phyloP scores from a whole-genome alignment of 2,113 vertebrate species.

The Forbesichthys papilliferus region DNA sequence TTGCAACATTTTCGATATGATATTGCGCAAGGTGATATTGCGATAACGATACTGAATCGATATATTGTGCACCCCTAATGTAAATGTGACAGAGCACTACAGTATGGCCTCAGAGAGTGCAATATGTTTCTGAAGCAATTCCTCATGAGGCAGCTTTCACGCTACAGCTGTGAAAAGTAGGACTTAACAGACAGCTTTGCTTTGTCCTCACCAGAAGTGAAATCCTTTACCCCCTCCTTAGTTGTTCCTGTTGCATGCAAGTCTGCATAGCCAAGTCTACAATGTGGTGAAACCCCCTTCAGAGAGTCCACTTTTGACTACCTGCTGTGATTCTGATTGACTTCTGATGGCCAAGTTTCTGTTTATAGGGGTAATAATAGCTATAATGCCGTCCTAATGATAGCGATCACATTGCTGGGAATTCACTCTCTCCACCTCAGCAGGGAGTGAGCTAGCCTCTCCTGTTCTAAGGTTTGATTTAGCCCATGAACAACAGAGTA shows the following conservation, averaged over 20 bases:
- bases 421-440: slow-evolving; percentile 46
- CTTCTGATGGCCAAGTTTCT: slow-evolving; percentile 63
- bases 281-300: slow-evolving; percentile 4
- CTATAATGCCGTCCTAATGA: slow-evolving; percentile 56
- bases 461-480: slow-evolving; percentile 63
- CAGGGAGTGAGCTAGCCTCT: slow-evolving; percentile 44
- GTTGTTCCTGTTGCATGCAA: background rate
- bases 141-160: background rate
- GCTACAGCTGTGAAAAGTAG: background rate
- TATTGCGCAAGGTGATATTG: too few species aligned
- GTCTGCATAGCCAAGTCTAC: slow-evolving; percentile 17
- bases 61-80: too few species aligned
- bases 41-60: too few species aligned
- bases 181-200: background rate
- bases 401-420: slow-evolving; percentile 52
- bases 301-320: slow-evolving; percentile 40
- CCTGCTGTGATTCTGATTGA: slow-evolving; percentile 67
- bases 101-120: background rate
- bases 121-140: background rate
- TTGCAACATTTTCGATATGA: too few species aligned
- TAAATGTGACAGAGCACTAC: background rate
- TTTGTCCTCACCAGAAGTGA: slow-evolving; percentile 4
- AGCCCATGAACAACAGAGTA: slow-evolving; percentile 41
- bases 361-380: slow-evolving; percentile 62
- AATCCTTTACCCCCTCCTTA: slow-evolving; percentile 14